Percentiles rank a stretch among this genome's conserved stretches.
phyloP scores from a whole-genome alignment of 30 jellyfish, hydroid and myxozoan genomes.

The Pelagia noctiluca region DNA sequence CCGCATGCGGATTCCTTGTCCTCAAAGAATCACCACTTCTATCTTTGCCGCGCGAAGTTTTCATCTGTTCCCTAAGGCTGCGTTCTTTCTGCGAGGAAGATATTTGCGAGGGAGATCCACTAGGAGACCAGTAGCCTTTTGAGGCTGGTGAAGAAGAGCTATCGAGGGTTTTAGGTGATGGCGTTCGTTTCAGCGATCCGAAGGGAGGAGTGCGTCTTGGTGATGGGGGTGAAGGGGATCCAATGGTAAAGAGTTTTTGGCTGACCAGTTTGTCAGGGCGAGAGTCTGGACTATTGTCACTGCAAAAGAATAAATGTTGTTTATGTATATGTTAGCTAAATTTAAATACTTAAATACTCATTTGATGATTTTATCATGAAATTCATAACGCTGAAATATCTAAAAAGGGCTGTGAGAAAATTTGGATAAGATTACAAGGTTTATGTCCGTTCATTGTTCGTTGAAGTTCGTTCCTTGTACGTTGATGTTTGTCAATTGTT shows the following conservation, averaged over 20 bases:
- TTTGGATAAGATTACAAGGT: too few species aligned
- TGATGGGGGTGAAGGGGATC: conserved; percentile 74
- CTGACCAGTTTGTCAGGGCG: not conserved
- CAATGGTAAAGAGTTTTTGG: conserved; percentile 57
- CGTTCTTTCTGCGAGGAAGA: conserved; percentile 9
- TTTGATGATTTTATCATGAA: not conserved
- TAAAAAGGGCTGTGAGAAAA: too few species aligned
- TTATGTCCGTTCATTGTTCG: too few species aligned
- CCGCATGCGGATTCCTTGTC: conserved; percentile 1
- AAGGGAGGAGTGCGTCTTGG: conserved; percentile 74
- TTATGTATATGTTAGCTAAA: too few species aligned
- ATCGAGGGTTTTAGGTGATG: conserved; percentile 47
- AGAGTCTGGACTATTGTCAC: not conserved
- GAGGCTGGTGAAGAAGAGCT: conserved; percentile 39
- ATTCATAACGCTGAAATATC: too few species aligned
- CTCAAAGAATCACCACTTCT: conserved; percentile 2
- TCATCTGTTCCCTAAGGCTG: not conserved
- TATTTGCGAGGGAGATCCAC: conserved; percentile 35
- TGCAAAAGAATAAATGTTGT: not conserved
- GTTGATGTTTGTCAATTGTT: too few species aligned
- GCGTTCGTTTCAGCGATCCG: conserved; percentile 47
- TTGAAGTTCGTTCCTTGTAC: too few species aligned
- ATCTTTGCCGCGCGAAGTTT: not conserved
- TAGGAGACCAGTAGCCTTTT: conserved; percentile 17
- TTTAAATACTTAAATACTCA: not conserved